Evolutionary conservation across 2,888 invertebrate species (phyloP), one percentile per base, ranked within the genome.

Genomic region (Acronicta psi): DNA sequence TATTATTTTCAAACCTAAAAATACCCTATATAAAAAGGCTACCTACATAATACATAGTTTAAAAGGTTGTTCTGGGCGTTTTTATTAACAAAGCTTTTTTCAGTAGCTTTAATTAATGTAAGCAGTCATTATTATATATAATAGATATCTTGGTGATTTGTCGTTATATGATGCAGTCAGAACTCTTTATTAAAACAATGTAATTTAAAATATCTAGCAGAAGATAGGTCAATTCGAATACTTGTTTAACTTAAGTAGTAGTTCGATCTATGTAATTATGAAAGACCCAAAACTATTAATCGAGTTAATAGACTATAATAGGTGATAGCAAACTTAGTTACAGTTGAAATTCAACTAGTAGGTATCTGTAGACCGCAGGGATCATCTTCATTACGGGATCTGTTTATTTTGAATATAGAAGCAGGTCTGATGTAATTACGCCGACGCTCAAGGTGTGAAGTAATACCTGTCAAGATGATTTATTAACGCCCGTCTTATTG

Each of bases 391-490:
- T 77, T 72, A 74, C 53, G 59, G 47, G 62, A 62, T 67, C 73
- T 75, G 75, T 75, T 79, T 82, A 83, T 81, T 81, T 82, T 78
- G 75, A 83, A 80, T 85, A 79, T 83, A 69, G 79, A 74, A 57
- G 80, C 54, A 59, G 79, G 68, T 77, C 73, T 82, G 81, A 84
- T 81, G 85, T 84, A 86, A 88, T 88, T 88, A 84, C 80, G 77
- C 68, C 71, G 77, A 62, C 78, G 81, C 80, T 83, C 76, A 80
- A 88, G 90, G 89, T 90, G 89, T 80, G 77, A 82, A 86, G 89
- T 88, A 92, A 92, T 92, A 93, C 87, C 91, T 88, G 92, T 90
- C 93, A 88, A 84, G 80, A 91, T 93, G 92, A 93, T 93, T 91
- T 89, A 92, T 92, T 86, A 85, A 80, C 82, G 72, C 53, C 53